Evolutionary conservation across 2,888 invertebrate species (phyloP), one percentile per base, ranked within the genome.

Genomic region (Ischnus inquisitorius): DNA sequence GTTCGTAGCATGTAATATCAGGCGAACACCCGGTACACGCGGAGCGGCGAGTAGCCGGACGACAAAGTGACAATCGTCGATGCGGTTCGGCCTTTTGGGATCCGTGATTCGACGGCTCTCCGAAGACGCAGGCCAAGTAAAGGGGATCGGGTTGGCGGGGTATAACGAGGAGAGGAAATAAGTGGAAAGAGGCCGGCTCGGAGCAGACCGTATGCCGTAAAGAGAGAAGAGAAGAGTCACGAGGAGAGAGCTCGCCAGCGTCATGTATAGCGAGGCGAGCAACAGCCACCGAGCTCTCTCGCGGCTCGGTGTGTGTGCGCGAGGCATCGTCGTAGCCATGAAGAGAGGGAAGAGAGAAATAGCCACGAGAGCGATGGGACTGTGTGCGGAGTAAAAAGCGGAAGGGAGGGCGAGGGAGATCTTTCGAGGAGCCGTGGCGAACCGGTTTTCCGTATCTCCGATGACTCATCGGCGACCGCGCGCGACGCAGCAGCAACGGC

Each of bases 391-490:
- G 68, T 54, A 65, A 48, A 76, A 76, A 77, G 76, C 81, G 68
- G 79, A 74, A 71, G 83, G 78, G 86, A 69, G 82, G 22, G 62
- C 62, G 67, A 77, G 62, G 64, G 67, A 77, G 62, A 69, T 2
- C 34, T 77, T 22, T 77, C 67, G 79, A 79, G 71, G 76, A 89
- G 88, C 87, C 88, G 88, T 87, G 89, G 89, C 89, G 87, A 92
- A 93, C 93, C 93, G 92, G 93, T 93, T 93, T 92, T 89, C 90
- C 90, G 91, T 92, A 92, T 92, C 93, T 92, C 90, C 90, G 92
- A 92, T 93, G 93, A 93, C 90, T 92, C 92, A 93, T 91, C 92
- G 84, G 69, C 69, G 84, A 79, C 60, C 91, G 89, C 88, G 84
- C 85, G 90, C 83, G 67, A 77, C 74, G 74, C 75, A 69, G 75